phyloP scores from a whole-genome alignment of 2,888 invertebrate species.

The Monoplex corrugatus region DNA sequence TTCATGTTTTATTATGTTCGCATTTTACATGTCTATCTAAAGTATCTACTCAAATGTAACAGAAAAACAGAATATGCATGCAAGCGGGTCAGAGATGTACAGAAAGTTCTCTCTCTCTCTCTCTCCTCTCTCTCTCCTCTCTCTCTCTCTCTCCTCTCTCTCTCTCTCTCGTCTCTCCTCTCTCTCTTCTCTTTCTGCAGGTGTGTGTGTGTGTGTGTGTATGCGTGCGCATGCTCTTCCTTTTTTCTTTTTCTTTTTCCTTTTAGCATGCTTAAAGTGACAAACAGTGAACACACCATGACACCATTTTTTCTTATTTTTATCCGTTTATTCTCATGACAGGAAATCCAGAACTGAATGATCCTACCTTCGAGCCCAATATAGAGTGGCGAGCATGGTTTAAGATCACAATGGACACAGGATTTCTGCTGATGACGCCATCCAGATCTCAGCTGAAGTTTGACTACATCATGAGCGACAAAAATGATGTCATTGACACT shows the following conservation, averaged over 20 bases:
- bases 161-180: background rate
- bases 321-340: background rate
- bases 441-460: constrained; percentile 49
- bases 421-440: constrained; percentile 56
- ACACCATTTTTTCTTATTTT: too few relatives aligned
- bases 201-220: background rate
- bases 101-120: background rate
- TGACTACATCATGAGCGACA: constrained; percentile 55
- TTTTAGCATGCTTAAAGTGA: too few relatives aligned
- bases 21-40: too few relatives aligned
- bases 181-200: background rate
- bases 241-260: too few relatives aligned
- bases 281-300: too few relatives aligned
- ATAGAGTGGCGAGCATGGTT: constrained; percentile 55
- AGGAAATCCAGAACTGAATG: constrained; percentile 59
- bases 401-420: constrained; percentile 49
- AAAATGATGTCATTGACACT: constrained; percentile 50
- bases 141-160: background rate
- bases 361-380: constrained; percentile 50
- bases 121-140: background rate
- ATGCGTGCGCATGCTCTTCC: background rate
- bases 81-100: too few relatives aligned
- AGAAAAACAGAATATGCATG: too few relatives aligned
- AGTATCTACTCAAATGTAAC: too few relatives aligned
- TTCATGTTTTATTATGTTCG: too few relatives aligned